A percentile compares a stretch with the other conserved stretches of the same genome.
phyloP scores from a whole-genome alignment of 2,113 vertebrate species.

The Cyanocitta stelleri region DNA sequence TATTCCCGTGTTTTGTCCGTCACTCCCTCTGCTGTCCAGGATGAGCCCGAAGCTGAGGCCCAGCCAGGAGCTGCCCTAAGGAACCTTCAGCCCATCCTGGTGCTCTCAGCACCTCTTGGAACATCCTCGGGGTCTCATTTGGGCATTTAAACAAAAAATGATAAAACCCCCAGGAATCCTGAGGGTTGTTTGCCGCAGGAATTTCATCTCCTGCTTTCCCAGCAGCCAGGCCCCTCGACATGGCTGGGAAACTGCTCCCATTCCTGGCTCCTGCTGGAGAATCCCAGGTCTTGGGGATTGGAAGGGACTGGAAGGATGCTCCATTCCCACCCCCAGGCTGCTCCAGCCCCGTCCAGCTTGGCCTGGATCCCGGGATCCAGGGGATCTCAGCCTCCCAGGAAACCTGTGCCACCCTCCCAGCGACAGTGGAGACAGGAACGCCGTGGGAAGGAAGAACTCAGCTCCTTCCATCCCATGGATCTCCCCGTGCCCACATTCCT shows the following conservation, averaged over 20 bases:
- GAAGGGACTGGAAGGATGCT: neutral
- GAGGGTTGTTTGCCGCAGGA: neutral
- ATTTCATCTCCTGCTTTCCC: neutral
- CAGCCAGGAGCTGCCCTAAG: neutral
- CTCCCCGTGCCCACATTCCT: accelerated
- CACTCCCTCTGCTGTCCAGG: neutral
- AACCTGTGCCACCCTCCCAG: neutral
- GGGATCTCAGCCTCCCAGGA: neutral
- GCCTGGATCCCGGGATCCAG: neutral
- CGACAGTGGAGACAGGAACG: accelerated
- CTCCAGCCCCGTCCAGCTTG: neutral
- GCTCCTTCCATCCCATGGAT: neutral
- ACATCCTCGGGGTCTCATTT: neutral
- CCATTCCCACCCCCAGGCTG: neutral
- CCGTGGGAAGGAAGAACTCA: neutral
- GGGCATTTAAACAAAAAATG: too few relatives aligned
- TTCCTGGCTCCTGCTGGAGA: neutral
- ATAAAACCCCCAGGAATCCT: neutral
- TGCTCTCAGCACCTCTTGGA: neutral
- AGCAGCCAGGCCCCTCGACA: neutral
- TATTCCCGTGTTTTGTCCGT: neutral
- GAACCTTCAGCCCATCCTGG: neutral
- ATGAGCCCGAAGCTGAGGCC: neutral
- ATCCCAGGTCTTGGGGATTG: neutral
- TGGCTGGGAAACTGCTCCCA: neutral